Conservation (phyloP, 2,797 vertebrate species). For the Lepidocolaptes lacrymiger region DNA sequence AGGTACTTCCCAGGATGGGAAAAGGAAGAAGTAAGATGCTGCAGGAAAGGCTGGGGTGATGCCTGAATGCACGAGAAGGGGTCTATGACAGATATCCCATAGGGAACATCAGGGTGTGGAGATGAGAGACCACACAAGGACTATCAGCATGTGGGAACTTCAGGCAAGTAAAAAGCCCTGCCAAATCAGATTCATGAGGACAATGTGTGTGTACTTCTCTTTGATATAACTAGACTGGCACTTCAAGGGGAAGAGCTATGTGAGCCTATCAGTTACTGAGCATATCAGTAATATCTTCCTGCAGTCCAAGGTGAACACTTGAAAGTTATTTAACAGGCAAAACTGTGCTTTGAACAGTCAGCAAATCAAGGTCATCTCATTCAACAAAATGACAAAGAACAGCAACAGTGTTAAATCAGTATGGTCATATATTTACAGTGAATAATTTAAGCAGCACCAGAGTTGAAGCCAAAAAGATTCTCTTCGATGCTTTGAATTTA, state of each 20-base stretch:
- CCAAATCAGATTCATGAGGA: fast-evolving
- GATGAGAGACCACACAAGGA: not conserved
- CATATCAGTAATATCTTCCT: not conserved
- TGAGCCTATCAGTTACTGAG: not conserved
- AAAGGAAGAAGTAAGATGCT: not conserved
- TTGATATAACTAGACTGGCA: not conserved
- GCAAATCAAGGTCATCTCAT: not conserved
- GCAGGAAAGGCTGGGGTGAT: not conserved
- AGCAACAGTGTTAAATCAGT: not conserved
- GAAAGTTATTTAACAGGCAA: not conserved
- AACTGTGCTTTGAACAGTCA: conserved; percentile 1
- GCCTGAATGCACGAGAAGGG: not conserved
- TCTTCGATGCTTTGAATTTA: conserved; percentile 2
- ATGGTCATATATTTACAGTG: not conserved
- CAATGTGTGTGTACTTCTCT: not conserved
- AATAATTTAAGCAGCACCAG: conserved; percentile 24
- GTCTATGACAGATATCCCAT: not conserved
- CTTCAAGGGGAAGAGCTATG: not conserved
- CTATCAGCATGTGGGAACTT: fast-evolving
- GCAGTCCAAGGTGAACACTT: not conserved
- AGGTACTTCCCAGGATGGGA: not conserved
- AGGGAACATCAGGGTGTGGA: not conserved
- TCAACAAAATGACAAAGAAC: conserved; percentile 13
- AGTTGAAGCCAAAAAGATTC: conserved; percentile 7
- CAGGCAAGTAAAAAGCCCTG: not conserved